A percentile compares a stretch with the other conserved stretches of the same genome.
Conservation (phyloP, 2,113 vertebrate genomes). For the Piaya cayana region DNA sequence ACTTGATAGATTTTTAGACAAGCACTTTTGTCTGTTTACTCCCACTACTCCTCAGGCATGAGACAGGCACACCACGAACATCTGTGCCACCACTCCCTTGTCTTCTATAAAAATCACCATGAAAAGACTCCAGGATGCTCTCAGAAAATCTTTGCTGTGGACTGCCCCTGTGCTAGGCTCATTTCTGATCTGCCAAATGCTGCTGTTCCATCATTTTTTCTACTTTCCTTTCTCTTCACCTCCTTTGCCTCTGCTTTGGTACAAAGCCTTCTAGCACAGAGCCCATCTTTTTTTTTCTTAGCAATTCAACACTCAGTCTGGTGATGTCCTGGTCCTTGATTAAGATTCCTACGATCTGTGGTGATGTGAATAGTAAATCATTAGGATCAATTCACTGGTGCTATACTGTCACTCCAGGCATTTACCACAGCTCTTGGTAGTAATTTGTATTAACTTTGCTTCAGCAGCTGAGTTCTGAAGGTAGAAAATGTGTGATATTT, state of each 20-base stretch:
- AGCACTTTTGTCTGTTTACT: neutral
- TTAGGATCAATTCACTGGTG: neutral
- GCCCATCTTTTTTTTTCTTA: neutral
- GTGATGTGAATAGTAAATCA: neutral
- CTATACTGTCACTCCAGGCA: neutral
- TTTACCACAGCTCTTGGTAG: neutral
- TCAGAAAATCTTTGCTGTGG: neutral
- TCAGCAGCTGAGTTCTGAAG: neutral
- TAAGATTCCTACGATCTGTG: neutral
- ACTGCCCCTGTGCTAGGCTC: neutral
- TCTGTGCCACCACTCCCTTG: neutral
- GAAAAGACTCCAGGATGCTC: neutral
- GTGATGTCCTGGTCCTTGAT: neutral
- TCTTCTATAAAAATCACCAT: neutral
- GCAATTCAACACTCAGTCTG: neutral
- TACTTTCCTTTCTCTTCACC: neutral
- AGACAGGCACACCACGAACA: neutral
- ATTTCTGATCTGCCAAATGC: neutral
- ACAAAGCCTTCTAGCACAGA: neutral
- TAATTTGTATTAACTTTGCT: conserved; percentile 3
- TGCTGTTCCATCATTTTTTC: neutral
- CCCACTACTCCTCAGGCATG: neutral
- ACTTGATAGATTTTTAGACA: neutral
- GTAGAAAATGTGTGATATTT: neutral
- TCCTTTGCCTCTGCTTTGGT: neutral